Evolutionary conservation across 2,113 vertebrate species (phyloP).

Genomic region (Suricata suricatta): DNA sequence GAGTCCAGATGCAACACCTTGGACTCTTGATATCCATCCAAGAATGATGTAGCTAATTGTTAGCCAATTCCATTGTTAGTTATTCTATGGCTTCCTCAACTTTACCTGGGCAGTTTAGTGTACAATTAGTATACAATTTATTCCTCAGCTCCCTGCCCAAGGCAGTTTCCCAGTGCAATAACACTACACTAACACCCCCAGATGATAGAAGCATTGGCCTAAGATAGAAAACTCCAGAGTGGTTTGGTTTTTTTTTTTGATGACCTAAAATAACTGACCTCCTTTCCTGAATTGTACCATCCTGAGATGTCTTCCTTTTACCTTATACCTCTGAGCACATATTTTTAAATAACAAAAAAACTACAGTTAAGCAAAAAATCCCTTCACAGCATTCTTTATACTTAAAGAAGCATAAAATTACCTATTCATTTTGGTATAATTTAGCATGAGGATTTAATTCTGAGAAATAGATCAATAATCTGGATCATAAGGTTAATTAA

Average conservation of each 20-base stretch:
- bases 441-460: constrained; percentile 20
- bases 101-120: background rate
- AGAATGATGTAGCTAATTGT: background rate
- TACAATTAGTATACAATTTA: background rate
- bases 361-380: constrained; percentile 22
- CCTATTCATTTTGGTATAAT: constrained; percentile 15
- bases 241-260: constrained; percentile 58
- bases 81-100: background rate
- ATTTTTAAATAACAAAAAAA: constrained; percentile 42
- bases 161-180: background rate
- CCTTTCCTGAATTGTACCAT: constrained; percentile 59
- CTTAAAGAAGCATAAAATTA: constrained; percentile 55
- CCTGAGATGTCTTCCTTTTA: constrained; percentile 33
- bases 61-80: background rate
- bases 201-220: background rate
- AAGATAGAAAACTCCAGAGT: constrained; percentile 37
- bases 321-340: background rate
- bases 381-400: background rate
- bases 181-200: background rate
- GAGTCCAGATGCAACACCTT: background rate
- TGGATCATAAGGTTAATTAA: constrained; percentile 45
- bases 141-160: background rate
- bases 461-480: constrained; percentile 48
- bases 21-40: background rate
- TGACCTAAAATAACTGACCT: constrained; percentile 73